Percentiles rank a stretch among this genome's conserved stretches.
Conservation (phyloP, 2,888 invertebrate genomes). For the Sipha maydis region DNA sequence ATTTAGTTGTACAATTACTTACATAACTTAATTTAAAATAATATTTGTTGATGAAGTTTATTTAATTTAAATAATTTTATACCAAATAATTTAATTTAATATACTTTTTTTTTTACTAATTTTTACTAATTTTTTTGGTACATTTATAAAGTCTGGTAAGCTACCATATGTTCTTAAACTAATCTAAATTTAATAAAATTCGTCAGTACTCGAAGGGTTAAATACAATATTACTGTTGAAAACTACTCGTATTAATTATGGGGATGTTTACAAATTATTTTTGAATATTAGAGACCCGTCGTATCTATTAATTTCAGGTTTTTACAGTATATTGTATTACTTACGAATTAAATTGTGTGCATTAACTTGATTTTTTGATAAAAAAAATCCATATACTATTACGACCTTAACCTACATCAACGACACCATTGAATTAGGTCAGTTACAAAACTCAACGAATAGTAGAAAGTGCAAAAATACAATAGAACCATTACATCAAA, state of each 20-base stretch:
- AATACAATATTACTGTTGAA: neutral
- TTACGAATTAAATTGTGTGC: neutral
- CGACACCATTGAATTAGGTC: slow-evolving; percentile 51
- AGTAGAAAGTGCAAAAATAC: slow-evolving; percentile 52
- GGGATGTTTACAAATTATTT: neutral
- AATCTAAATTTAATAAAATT: slow-evolving; percentile 37
- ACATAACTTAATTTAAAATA: neutral
- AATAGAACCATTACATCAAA: slow-evolving; percentile 38
- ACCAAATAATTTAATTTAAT: neutral
- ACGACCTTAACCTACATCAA: slow-evolving; percentile 59
- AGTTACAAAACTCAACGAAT: slow-evolving; percentile 52
- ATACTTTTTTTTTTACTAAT: too few relatives aligned
- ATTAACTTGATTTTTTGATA: slow-evolving; percentile 37
- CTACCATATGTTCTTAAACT: neutral
- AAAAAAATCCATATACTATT: slow-evolving; percentile 19
- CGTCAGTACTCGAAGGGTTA: neutral
- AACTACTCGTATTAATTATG: neutral
- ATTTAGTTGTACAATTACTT: neutral
- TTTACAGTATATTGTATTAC: slow-evolving; percentile 1
- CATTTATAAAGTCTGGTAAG: slow-evolving; percentile 17
- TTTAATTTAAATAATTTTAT: neutral
- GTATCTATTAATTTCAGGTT: neutral
- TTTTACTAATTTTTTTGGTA: too few relatives aligned
- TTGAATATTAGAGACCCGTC: neutral
- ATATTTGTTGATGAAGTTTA: neutral